Base-by-base conservation (phyloP, 2,113 vertebrate genomes). In the Mirza zaza region DNA sequence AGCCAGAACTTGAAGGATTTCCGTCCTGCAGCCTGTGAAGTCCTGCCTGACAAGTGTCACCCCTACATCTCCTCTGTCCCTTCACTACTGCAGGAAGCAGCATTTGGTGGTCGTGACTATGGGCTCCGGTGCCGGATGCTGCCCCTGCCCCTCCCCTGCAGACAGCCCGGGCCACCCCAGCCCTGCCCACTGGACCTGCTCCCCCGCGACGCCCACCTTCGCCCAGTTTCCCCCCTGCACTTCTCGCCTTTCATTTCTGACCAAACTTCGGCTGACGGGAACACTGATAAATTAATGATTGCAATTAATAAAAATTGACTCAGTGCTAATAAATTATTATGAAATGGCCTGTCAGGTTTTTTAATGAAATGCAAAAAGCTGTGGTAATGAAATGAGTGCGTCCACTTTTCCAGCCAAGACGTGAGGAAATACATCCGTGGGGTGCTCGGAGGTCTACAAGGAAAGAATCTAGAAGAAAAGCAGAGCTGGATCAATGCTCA, bases 291-390 rank as follows among this genome's bases (percentile, higher is more conserved):
- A 98, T 98, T 98, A 98, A 97, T 97, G 97, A 97, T 97, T 76
- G 95, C 90, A 98, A 98, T 97, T 98, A 98, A 98, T 98, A 98
- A 98, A 98, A 97, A 97, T 97, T 92, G 98, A 98, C 97, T 97
- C 97, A 65, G 83, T 81, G 91, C 96, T 98, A 98, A 98, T 98
- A 98, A 98, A 98, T 98, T 97, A 97, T 97, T 98, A 96, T 97
- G 97, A 97, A 98, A 98, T 97, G 97, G 93, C 95, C 98, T 98
- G 98, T 98, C 97, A 96, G 70, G 83, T 32, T 95, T 97, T 96
- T 96, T 97, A 98, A 98, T 98, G 97, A 98, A 97, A 98, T 97
- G 97, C 97, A 97, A 97, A 97, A 97, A 97, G 98, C 98, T 39
- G 76, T 79, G 18, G 93, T 97, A 95, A 97, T 95, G 98, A 97